Evolutionary conservation across 2,113 vertebrate species (phyloP).

Genomic region (Motacilla tschutschensis): DNA sequence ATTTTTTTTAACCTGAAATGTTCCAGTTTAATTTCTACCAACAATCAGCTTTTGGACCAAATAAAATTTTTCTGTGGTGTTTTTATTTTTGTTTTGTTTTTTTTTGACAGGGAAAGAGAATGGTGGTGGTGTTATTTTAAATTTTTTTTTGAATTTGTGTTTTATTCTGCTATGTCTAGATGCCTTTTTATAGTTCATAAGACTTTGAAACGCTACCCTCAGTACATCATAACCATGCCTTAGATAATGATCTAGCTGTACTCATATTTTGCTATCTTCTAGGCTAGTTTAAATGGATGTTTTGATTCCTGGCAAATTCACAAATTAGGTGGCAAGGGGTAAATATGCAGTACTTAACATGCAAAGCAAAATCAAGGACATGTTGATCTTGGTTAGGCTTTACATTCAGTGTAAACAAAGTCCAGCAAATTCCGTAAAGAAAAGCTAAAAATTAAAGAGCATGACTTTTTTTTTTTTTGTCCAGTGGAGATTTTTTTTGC

Average conservation of each 20-base stretch:
- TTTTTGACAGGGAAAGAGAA: neutral
- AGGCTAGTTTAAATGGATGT: constrained; percentile 6
- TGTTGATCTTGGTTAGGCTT: constrained; percentile 33
- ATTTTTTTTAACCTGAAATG: neutral
- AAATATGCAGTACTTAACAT: constrained; percentile 13
- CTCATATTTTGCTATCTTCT: neutral
- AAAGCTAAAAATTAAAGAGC: constrained; percentile 20
- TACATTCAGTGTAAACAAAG: constrained; percentile 17
- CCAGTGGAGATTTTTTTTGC: neutral
- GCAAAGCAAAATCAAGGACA: constrained; percentile 43
- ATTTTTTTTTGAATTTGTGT: neutral
- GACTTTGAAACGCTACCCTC: neutral
- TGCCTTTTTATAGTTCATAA: neutral
- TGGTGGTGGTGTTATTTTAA: neutral
- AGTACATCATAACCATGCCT: neutral
- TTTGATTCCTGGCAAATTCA: constrained; percentile 37
- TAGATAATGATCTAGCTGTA: neutral
- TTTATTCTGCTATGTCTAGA: neutral
- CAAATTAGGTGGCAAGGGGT: constrained; percentile 39
- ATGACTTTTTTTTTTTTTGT: neutral
- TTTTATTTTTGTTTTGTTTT: neutral
- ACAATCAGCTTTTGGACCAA: neutral
- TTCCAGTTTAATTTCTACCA: neutral
- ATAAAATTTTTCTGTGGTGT: neutral
- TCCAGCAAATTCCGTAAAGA: neutral